Evolutionary conservation across 2,797 vertebrate genomes (phyloP), one percentile per base, ranked within the genome.

Genomic region (Chelon auratus): DNA sequence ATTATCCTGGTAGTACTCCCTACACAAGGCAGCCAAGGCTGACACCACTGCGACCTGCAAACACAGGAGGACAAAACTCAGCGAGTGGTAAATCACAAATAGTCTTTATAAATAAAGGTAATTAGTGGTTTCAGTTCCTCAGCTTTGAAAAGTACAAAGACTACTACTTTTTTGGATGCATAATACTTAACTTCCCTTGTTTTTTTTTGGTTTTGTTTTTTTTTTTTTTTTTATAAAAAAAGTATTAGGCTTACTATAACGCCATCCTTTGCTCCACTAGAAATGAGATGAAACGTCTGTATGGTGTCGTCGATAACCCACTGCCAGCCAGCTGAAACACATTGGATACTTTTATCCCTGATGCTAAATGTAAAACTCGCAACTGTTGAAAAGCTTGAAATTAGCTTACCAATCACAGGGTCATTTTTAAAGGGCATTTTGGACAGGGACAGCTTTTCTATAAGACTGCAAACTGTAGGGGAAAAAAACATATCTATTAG

Each of bases 361-460:
- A 59, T 24, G 9, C 0, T 12, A 3, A 58, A 15, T n/a, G 2
- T 61, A 14, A 36, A 33, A 8, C 30, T 0, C 39, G 14, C 3
- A 45, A 42, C 7, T 5, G 26, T 36, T 36, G 1, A 9, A 68
- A 59, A 64, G 5, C 22, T 22, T 22, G 22, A 22, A 42, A 8
- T 14, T 9, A 1, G 94, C 96, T 75, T 93, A 99, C 98, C 78
- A 0, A 98, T 94, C 10, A 97, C 53, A 0, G 94, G 82, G 59
- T 97, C 94, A 2, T 92, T 94, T 88, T 90, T 94, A 72, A 97
- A 96, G 0, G 97, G 96, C 94, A 99, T 94, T 92, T 94, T 95
- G 81, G 97, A 97, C 15, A 96, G 83, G 0, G 96, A 97, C 81
- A 98, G 68, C 75, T 97, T 99, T 83, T 98, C 95, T 84, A 99